Evolutionary conservation across 2,797 vertebrate genomes (phyloP).

Genomic region (Borostomias antarcticus): DNA sequence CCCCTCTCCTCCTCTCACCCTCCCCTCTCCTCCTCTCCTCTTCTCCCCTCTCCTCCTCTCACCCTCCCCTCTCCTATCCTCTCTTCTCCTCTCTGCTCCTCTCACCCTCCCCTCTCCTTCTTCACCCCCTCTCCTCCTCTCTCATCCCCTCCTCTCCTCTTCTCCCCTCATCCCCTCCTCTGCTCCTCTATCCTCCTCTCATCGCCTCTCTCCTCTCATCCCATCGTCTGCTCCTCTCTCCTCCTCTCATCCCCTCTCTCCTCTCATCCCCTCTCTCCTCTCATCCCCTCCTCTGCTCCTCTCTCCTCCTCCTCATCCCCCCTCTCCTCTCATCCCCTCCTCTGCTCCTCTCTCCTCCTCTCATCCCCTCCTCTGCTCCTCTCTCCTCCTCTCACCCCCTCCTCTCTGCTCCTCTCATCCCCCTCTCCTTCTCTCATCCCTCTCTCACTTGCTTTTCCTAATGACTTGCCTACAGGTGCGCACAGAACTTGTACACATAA

Average conservation of each 20-base stretch:
- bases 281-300: not conserved
- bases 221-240: not conserved
- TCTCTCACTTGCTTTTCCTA: too few species aligned
- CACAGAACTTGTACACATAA: too few species aligned
- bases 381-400: conserved; percentile 4
- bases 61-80: not conserved
- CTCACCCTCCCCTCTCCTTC: not conserved
- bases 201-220: not conserved
- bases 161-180: not conserved
- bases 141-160: too few species aligned
- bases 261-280: not conserved
- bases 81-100: not conserved
- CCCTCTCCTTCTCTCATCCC: not conserved
- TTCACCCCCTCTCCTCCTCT: not conserved
- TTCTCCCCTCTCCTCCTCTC: not conserved
- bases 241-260: not conserved
- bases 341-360: conserved; percentile 10
- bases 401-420: conserved; percentile 5
- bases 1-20: not conserved
- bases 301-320: not conserved
- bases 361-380: not conserved
- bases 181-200: not conserved
- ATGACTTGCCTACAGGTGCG: too few species aligned
- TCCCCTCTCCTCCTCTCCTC: not conserved
- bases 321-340: not conserved